Base-by-base conservation (phyloP, 2,797 vertebrate species). In the Erithacus rubecula region DNA sequence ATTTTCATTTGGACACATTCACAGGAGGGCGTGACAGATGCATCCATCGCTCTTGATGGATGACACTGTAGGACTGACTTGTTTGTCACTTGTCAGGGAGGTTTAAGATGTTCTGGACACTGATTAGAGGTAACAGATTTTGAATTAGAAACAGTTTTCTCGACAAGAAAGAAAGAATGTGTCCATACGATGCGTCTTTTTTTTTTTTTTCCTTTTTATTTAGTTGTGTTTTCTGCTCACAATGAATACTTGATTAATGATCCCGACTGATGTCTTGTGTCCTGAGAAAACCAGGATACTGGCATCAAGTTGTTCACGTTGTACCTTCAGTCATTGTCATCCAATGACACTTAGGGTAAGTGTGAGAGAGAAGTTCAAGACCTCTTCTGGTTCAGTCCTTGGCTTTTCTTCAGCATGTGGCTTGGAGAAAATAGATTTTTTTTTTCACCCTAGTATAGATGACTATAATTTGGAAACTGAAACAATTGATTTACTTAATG, bases 71-170 rank as follows among this genome's bases (percentile, higher is more conserved):
- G 36, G 71, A 71, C 24, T 93, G 53, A 52, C 60, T 83, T 74
- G 55, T 91, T 95, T 95, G 70, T 60, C 1, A 1, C 71, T 81
- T 80, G 62, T 18, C 62, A 92, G 76, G 82, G 83, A 93, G 65
- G 49, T 79, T 89, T 95, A 68, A 90, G 60, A 72, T 93, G 47
- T 70, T 86, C 81, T 90, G 72, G 75, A 88, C 89, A 63, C 63
- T 90, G 68, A 78, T 94, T 44, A 51, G 64, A 90, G 70, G 32
- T 59, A 93, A 90, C 32, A 91, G 56, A 78, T 83, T 96, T 89
- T 77, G 59, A 95, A 96, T 92, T 80, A 83, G 91, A 95, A 94
- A 65, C 55, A 26, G 20, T 90, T 88, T 85, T 15, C 53, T 90
- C 52, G 83, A 27, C 30, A 88, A 87, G 52, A 94, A 88, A 60